These are phyloP conservation scores for Rhincodon typus DNA, from an alignment of 2,797 vertebrate genomes.

Conservation along the genomic window DNA sequence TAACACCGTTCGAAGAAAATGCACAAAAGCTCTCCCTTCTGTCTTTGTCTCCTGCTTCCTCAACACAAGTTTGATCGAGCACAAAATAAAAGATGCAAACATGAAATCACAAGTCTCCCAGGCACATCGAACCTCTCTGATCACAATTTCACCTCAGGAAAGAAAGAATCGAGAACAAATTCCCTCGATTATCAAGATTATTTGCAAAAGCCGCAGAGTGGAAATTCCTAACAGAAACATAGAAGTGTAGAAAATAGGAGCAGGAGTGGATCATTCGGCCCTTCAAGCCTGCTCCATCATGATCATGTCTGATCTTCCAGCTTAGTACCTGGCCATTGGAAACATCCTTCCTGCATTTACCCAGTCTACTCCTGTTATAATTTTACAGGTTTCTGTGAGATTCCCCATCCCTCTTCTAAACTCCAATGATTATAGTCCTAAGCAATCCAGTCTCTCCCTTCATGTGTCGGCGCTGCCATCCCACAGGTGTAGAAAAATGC, in stretches of 20 bases:
- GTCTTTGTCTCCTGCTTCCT: not conserved
- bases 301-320: too few species aligned
- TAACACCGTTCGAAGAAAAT: not conserved
- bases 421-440: too few species aligned
- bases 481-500: not conserved
- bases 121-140: not conserved
- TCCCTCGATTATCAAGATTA: not conserved
- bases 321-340: too few species aligned
- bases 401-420: too few species aligned
- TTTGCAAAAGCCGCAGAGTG: not conserved
- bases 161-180: not conserved
- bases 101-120: not conserved
- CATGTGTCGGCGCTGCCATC: too few species aligned
- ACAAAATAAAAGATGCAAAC: not conserved
- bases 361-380: too few species aligned
- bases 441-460: too few species aligned
- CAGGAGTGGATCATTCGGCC: too few species aligned
- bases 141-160: not conserved
- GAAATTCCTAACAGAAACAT: not conserved
- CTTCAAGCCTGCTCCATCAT: too few species aligned
- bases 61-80: not conserved
- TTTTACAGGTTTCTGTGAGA: too few species aligned
- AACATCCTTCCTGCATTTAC: too few species aligned
- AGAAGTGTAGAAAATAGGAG: too few species aligned
- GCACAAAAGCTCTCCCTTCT: not conserved